Percentiles rank a stretch among this genome's conserved stretches.
These are phyloP conservation scores for Tilapia sparmanii DNA, from an alignment of 2,113 vertebrate species.

Conservation along the genomic window DNA sequence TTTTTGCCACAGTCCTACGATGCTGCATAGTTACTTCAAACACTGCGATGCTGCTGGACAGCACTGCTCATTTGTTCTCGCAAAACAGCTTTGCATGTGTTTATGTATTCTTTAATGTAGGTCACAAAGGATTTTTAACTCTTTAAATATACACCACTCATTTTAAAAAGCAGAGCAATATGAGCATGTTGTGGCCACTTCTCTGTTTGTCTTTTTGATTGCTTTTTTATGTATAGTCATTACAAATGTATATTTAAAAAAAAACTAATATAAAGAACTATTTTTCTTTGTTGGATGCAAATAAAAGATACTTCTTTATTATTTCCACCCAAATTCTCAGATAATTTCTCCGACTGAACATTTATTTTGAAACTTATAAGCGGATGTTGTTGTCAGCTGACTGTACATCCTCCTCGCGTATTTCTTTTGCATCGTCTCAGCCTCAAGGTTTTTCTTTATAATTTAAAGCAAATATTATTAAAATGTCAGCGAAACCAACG, in stretches of 20 bases:
- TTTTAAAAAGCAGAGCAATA: not conserved
- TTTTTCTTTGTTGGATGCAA: not conserved
- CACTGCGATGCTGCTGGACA: constrained; percentile 41
- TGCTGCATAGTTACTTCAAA: not conserved
- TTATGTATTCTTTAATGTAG: not conserved
- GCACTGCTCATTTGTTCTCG: not conserved
- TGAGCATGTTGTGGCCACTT: not conserved
- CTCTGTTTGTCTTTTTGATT: not conserved
- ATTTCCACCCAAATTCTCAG: not conserved
- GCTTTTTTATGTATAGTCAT: not conserved
- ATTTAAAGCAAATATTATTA: not conserved
- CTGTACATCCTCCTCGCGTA: not conserved
- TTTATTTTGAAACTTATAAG: constrained; percentile 42
- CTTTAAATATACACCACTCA: not conserved
- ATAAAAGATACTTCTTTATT: not conserved
- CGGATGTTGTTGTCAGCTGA: constrained; percentile 67
- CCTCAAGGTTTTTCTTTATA: not conserved
- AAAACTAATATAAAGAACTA: not conserved
- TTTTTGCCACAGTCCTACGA: not conserved
- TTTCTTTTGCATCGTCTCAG: not conserved
- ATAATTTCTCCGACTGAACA: not conserved
- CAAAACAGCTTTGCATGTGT: not conserved
- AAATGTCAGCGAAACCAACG: constrained; percentile 62
- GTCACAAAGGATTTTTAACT: not conserved
- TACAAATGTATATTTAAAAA: not conserved